Percentiles rank a stretch among this genome's conserved stretches.
Evolutionary conservation across 1,140 invertebrate species (phyloP).

Genomic region (Musca vetustissima): DNA sequence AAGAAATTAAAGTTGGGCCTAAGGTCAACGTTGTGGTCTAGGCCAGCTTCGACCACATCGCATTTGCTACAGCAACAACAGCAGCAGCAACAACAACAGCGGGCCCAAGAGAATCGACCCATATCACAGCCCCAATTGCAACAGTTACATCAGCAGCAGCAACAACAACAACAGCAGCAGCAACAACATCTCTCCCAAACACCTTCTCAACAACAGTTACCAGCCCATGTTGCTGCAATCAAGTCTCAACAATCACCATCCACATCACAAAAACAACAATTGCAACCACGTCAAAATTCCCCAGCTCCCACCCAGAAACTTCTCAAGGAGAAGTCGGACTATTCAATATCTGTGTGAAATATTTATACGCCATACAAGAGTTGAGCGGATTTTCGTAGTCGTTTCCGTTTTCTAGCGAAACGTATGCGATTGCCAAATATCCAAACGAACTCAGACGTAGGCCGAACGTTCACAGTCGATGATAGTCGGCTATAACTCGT

Average conservation of each 20-base stretch:
- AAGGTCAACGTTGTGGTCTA: slow-evolving; percentile 72
- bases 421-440: no score
- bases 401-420: not conserved
- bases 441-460: no score
- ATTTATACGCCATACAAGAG: not conserved
- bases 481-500: no score
- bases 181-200: slow-evolving; percentile 41
- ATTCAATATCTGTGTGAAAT: slow-evolving; percentile 55
- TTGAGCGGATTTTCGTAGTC: not conserved
- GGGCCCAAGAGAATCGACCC: slow-evolving; percentile 36
- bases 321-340: slow-evolving; percentile 53
- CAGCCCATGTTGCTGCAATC: slow-evolving; percentile 27
- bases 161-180: slow-evolving; percentile 46
- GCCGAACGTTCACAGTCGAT: no score
- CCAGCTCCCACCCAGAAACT: slow-evolving; percentile 53
- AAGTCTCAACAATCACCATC: not conserved
- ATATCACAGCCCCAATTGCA: slow-evolving; percentile 30
- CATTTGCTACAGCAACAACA: slow-evolving; percentile 58
- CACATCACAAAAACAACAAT: slow-evolving; percentile 39
- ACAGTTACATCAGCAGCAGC: slow-evolving; percentile 46
- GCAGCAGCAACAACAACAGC: slow-evolving; percentile 39
- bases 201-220: slow-evolving; percentile 46
- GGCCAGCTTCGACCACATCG: slow-evolving; percentile 59
- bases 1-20: slow-evolving; percentile 73
- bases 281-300: slow-evolving; percentile 46